phyloP scores from a whole-genome alignment of 2,888 invertebrate genomes.

The Tinea pellionella region DNA sequence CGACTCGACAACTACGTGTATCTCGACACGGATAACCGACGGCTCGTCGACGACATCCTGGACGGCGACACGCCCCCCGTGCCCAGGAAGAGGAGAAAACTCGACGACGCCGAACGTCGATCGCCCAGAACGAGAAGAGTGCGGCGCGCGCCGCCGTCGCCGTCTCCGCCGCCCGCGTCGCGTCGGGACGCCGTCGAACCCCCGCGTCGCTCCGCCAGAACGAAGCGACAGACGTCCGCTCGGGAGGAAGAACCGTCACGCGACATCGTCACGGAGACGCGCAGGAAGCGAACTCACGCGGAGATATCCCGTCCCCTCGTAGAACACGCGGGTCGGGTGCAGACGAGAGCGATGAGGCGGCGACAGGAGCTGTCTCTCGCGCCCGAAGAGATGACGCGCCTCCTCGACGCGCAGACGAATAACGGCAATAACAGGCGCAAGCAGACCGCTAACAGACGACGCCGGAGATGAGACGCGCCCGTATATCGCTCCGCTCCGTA shows the following conservation, averaged over 20 bases:
- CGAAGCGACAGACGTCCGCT: slow-evolving; percentile 23
- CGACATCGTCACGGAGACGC: no score
- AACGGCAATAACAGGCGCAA: slow-evolving; percentile 21
- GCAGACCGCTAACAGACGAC: slow-evolving; percentile 19
- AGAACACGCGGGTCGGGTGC: background rate
- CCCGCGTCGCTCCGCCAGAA: slow-evolving; percentile 31
- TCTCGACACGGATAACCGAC: slow-evolving; percentile 47
- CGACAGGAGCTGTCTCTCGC: slow-evolving; percentile 42
- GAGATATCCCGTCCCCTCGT: slow-evolving; percentile 29
- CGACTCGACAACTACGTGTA: slow-evolving; percentile 57
- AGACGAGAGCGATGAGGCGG: slow-evolving; percentile 35
- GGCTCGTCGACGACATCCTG: slow-evolving; percentile 21
- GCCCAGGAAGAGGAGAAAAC: slow-evolving; percentile 44
- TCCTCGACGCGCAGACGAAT: slow-evolving; percentile 20
- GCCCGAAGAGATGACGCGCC: slow-evolving; percentile 24
- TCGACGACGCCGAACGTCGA: background rate
- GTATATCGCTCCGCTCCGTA: no score
- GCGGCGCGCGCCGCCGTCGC: background rate
- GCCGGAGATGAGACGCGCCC: slow-evolving; percentile 16
- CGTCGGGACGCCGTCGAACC: slow-evolving; percentile 18
- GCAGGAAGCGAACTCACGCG: slow-evolving; percentile 33
- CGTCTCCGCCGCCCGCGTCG: background rate
- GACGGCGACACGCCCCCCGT: slow-evolving; percentile 35
- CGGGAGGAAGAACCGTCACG: slow-evolving; percentile 26
- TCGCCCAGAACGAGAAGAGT: background rate